Evolutionary conservation across 2,888 invertebrate species (phyloP).

Genomic region (Scelioninae gen. 1): DNA sequence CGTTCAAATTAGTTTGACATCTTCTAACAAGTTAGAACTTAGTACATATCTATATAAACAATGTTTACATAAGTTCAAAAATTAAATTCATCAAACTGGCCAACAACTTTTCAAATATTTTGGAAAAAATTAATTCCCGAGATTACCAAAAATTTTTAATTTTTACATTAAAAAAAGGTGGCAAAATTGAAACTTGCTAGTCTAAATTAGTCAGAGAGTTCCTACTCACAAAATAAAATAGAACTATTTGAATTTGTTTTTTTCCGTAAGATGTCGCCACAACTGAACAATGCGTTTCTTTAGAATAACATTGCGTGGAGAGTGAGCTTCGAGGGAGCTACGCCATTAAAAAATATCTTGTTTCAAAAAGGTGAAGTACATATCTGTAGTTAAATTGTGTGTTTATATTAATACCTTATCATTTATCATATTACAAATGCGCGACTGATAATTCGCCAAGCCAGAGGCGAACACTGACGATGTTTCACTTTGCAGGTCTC

Average conservation of each 20-base stretch:
- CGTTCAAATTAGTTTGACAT: neutral
- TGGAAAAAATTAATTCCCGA: too few relatives aligned
- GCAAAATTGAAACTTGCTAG: too few relatives aligned
- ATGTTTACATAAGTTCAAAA: too few relatives aligned
- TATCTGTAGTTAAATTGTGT: slow-evolving; percentile 52
- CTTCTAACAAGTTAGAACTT: neutral
- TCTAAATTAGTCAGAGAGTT: neutral
- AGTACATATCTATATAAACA: too few relatives aligned
- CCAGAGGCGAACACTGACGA: slow-evolving; percentile 24
- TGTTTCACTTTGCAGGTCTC: neutral
- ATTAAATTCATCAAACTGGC: too few relatives aligned
- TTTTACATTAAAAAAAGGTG: too few relatives aligned
- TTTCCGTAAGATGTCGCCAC: slow-evolving; percentile 12
- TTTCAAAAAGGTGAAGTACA: slow-evolving; percentile 62
- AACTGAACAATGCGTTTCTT: slow-evolving; percentile 20
- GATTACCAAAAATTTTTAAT: too few relatives aligned
- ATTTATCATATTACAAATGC: slow-evolving; percentile 60
- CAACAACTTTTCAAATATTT: too few relatives aligned
- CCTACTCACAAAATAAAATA: neutral
- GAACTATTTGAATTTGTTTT: neutral
- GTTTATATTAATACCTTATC: slow-evolving; percentile 57
- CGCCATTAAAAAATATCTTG: slow-evolving; percentile 54
- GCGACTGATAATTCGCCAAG: slow-evolving; percentile 39
- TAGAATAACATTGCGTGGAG: slow-evolving; percentile 42
- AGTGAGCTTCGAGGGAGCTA: slow-evolving; percentile 44